Conservation (phyloP, 2,888 invertebrate species). For the Serripes groenlandicus region DNA sequence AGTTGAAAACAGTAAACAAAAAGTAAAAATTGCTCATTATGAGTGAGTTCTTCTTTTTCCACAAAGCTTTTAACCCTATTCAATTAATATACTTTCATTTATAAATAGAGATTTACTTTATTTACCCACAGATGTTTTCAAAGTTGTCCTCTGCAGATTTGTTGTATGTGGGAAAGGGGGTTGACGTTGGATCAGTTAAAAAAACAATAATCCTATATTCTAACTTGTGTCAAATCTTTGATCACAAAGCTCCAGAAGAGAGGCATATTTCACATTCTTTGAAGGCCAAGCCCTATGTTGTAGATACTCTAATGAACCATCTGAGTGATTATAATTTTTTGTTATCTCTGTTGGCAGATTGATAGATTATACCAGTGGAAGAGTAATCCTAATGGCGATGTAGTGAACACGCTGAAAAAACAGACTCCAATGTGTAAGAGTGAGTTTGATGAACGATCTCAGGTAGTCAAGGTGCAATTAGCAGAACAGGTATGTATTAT, state of each 20-base stretch:
- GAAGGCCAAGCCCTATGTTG: too few species aligned
- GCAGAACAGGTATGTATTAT: slow-evolving; percentile 95
- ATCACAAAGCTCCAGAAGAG: too few species aligned
- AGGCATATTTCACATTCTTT: too few species aligned
- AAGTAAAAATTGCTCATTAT: background rate
- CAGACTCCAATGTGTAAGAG: slow-evolving; percentile 95
- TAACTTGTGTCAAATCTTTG: too few species aligned
- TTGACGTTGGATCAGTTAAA: too few species aligned
- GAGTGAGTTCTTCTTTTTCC: background rate
- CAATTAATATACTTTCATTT: background rate
- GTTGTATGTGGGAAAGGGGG: too few species aligned
- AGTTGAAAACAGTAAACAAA: background rate
- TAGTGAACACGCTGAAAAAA: slow-evolving; percentile 95
- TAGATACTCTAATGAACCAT: too few species aligned
- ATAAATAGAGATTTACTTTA: too few species aligned
- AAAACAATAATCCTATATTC: too few species aligned
- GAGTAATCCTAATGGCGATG: slow-evolving; percentile 92
- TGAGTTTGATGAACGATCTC: slow-evolving; percentile 94
- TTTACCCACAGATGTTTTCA: too few species aligned
- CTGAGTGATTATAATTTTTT: too few species aligned
- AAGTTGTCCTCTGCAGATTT: too few species aligned
- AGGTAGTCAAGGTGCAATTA: slow-evolving; percentile 96
- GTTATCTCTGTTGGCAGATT: slow-evolving; percentile 79
- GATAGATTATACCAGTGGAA: slow-evolving; percentile 97
- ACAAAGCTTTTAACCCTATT: background rate